Evolutionary conservation across 2,888 invertebrate genomes (phyloP).

Genomic region (Agriopis leucophaearia): DNA sequence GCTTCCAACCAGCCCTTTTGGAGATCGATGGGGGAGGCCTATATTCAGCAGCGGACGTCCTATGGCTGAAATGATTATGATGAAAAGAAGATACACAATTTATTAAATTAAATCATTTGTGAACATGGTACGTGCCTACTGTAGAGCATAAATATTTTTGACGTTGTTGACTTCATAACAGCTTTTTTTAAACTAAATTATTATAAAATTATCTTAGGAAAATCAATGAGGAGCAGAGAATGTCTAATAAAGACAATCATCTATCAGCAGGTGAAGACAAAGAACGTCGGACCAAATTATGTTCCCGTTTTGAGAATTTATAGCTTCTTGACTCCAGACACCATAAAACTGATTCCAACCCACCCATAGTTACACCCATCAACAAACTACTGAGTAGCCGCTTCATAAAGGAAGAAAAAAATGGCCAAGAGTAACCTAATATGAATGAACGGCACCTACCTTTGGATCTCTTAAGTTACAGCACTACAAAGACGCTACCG

Average conservation of each 20-base stretch:
- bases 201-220: not conserved
- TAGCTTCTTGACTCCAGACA: conserved; percentile 54
- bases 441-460: conserved; percentile 68
- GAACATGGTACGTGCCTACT: no score
- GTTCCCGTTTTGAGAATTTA: conserved; percentile 49
- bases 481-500: conserved; percentile 79
- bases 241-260: conserved; percentile 34
- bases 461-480: conserved; percentile 69
- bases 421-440: conserved; percentile 67
- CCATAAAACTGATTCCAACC: conserved; percentile 67
- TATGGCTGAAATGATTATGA: no score
- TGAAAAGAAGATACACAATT: no score
- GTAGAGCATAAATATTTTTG: no score
- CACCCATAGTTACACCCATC: conserved; percentile 73
- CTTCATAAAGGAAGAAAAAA: conserved; percentile 52
- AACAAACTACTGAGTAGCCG: conserved; percentile 63
- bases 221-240: not conserved
- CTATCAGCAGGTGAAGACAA: conserved; percentile 41
- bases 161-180: no score
- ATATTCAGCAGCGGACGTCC: no score
- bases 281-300: conserved; percentile 46
- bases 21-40: no score
- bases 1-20: no score
- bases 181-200: no score
- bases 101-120: no score